Conservation (phyloP, 2,113 vertebrate genomes). For the Pygoscelis antarcticus region DNA sequence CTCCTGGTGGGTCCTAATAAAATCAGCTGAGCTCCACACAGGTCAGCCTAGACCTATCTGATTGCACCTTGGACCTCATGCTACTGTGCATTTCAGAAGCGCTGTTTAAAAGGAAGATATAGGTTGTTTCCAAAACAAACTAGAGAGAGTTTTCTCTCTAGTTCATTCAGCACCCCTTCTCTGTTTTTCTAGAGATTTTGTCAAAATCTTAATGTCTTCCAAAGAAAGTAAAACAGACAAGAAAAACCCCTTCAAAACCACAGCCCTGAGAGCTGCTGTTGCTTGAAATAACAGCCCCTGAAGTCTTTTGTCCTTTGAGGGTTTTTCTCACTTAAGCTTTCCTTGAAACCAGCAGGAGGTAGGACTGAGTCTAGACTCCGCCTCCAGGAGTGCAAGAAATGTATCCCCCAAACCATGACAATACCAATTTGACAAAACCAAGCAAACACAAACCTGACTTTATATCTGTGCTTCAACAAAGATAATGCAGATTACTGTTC, state of each 20-base stretch:
- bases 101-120: neutral
- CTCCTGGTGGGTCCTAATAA: neutral
- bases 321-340: neutral
- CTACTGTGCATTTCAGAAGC: neutral
- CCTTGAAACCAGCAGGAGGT: neutral
- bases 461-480: neutral
- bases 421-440: fast-evolving
- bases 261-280: neutral
- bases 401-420: neutral
- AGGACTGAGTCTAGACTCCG: neutral
- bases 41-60: neutral
- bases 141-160: neutral
- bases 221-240: neutral
- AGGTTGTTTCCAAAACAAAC: neutral
- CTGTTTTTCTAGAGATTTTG: neutral
- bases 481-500: neutral
- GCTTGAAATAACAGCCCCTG: neutral
- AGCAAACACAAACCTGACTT: neutral
- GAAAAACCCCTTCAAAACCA: neutral
- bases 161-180: neutral
- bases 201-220: neutral
- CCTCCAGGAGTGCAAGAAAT: neutral
- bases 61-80: neutral
- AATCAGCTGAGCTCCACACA: neutral
- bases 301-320: neutral